Percentiles rank a stretch among this genome's conserved stretches.
Evolutionary conservation across 2,888 invertebrate species (phyloP).

Genomic region (Ethmia dodecea): DNA sequence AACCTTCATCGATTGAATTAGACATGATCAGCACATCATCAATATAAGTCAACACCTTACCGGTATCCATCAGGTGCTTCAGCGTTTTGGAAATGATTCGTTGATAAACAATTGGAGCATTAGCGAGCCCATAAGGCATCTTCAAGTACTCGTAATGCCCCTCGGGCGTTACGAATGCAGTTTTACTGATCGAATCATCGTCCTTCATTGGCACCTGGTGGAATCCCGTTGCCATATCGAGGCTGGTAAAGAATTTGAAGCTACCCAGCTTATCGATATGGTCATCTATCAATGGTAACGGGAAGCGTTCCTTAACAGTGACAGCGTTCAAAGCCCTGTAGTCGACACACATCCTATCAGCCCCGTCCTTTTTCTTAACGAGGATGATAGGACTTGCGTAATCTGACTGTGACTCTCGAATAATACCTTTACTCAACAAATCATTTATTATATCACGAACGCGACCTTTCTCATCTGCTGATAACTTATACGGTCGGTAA

Average conservation of each 20-base stretch:
- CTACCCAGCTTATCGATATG: slow-evolving; percentile 2
- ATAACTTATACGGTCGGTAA: too few species aligned
- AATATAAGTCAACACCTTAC: too few species aligned
- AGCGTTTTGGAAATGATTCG: too few species aligned
- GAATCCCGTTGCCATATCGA: slow-evolving; percentile 2
- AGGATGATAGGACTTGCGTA: slow-evolving; percentile 6
- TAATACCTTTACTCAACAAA: slow-evolving; percentile 2
- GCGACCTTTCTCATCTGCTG: too few species aligned
- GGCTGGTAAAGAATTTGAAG: slow-evolving; percentile 1
- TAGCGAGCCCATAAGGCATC: slow-evolving; percentile 2
- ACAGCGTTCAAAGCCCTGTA: slow-evolving; percentile 2
- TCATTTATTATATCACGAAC: slow-evolving; percentile 6
- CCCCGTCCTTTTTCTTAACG: slow-evolving; percentile 6
- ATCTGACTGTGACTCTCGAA: slow-evolving; percentile 1
- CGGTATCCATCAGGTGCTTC: too few species aligned
- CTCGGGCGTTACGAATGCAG: slow-evolving; percentile 3
- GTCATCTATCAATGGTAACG: slow-evolving; percentile 7
- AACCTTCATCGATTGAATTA: background rate
- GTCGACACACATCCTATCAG: slow-evolving; percentile 7
- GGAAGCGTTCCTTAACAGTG: slow-evolving; percentile 8
- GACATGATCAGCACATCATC: slow-evolving; percentile 4
- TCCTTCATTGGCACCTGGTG: slow-evolving; percentile 2
- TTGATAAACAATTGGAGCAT: slow-evolving; percentile 2
- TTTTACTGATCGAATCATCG: background rate
- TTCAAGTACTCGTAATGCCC: slow-evolving; percentile 3